Conservation (phyloP, 2,888 invertebrate genomes). For the Embidobia sp. region DNA sequence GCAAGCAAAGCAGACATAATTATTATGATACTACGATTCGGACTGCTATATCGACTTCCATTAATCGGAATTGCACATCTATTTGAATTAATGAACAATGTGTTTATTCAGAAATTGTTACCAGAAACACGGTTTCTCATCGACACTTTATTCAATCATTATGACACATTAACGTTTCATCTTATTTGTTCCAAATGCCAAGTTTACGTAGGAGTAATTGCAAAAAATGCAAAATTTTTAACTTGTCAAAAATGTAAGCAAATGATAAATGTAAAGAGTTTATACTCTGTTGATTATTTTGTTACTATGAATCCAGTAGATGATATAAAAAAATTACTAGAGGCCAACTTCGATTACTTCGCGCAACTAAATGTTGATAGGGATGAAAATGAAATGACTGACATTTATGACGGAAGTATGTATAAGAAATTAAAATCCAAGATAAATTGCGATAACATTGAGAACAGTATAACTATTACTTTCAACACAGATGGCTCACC, state of each 20-base stretch:
- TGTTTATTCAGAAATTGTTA: neutral
- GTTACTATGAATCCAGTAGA: neutral
- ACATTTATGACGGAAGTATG: constrained; percentile 1
- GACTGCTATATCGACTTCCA: neutral
- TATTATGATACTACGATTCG: constrained; percentile 9
- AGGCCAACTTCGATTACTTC: too few species aligned
- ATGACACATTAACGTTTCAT: neutral
- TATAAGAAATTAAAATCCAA: neutral
- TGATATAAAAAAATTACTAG: neutral
- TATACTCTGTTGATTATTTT: neutral
- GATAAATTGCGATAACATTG: neutral
- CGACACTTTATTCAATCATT: neutral
- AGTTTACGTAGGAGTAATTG: neutral
- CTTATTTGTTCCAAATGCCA: neutral
- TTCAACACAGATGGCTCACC: constrained; percentile 1
- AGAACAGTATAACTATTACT: neutral
- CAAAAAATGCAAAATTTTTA: too few species aligned
- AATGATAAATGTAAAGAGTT: neutral
- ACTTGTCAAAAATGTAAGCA: neutral
- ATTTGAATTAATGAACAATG: neutral
- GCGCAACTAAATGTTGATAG: too few species aligned
- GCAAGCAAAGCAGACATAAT: constrained; percentile 8
- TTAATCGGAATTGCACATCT: neutral
- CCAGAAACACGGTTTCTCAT: neutral
- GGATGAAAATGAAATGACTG: too few species aligned